Evolutionary conservation across 1,140 invertebrate genomes (phyloP).

Genomic region (Bicyclus anynana): DNA sequence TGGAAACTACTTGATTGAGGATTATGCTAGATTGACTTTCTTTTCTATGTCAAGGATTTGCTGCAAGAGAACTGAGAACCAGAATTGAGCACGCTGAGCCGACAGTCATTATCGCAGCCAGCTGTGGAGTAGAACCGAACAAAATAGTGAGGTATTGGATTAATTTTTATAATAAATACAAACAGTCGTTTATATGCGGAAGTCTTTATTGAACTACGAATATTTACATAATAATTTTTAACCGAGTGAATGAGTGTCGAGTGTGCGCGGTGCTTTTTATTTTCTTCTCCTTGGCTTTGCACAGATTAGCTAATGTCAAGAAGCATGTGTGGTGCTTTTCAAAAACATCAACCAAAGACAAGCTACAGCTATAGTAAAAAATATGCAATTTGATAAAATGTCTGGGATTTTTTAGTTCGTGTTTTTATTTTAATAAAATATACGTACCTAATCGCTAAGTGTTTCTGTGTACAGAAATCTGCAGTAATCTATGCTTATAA

Average conservation of each 20-base stretch:
- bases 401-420: neutral
- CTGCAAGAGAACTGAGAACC: conserved; percentile 89
- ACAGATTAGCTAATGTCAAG: too few relatives aligned
- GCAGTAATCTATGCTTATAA: too few relatives aligned
- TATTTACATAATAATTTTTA: too few relatives aligned
- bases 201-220: neutral
- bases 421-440: too few relatives aligned
- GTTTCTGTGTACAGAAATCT: too few relatives aligned
- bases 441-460: too few relatives aligned
- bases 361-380: neutral
- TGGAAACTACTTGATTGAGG: too few relatives aligned
- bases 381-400: neutral
- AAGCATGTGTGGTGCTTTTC: too few relatives aligned
- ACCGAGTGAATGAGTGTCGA: too few relatives aligned
- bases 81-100: conserved; percentile 93
- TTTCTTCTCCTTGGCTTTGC: neutral
- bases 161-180: too few relatives aligned
- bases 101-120: conserved; percentile 92
- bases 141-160: conserved; percentile 85
- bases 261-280: neutral
- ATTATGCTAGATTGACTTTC: neutral
- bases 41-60: conserved; percentile 82
- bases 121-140: conserved; percentile 92
- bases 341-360: neutral
- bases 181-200: too few relatives aligned